phyloP scores from a whole-genome alignment of 2,797 vertebrate species.

The Hafferia zeledoni region DNA sequence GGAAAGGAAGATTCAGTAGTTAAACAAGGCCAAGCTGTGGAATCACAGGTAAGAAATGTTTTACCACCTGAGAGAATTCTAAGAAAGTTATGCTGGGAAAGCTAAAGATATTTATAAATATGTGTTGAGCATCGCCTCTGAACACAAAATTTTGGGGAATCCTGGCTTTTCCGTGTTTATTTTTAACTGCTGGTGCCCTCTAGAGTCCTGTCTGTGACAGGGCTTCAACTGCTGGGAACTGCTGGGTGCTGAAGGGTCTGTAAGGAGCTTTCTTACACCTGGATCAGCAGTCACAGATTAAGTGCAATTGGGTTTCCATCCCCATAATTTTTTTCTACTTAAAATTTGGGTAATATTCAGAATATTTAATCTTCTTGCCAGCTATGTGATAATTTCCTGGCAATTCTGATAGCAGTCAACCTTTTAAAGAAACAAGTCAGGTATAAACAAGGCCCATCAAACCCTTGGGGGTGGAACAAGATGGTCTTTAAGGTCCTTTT shows the following conservation, averaged over 20 bases:
- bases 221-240: background rate
- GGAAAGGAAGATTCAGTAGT: constrained; percentile 90
- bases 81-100: background rate
- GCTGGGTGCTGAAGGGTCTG: fast-evolving
- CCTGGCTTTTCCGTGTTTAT: background rate
- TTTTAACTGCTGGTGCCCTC: constrained; percentile 38
- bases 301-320: background rate
- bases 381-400: background rate
- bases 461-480: background rate
- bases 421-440: background rate
- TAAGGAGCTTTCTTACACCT: background rate
- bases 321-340: background rate
- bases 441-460: background rate
- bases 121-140: background rate
- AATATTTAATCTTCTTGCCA: background rate
- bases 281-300: background rate
- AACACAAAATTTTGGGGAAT: fast-evolving
- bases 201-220: background rate
- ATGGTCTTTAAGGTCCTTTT: background rate
- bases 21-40: constrained; percentile 85
- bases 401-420: background rate
- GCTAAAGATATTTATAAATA: background rate
- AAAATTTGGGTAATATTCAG: background rate
- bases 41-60: constrained; percentile 83
- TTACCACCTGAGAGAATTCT: background rate